A percentile compares a stretch with the other conserved stretches of the same genome.
These are phyloP conservation scores for Anneissia japonica DNA, from an alignment of 35 echinoderm and acorn worm species.

Conservation along the genomic window DNA sequence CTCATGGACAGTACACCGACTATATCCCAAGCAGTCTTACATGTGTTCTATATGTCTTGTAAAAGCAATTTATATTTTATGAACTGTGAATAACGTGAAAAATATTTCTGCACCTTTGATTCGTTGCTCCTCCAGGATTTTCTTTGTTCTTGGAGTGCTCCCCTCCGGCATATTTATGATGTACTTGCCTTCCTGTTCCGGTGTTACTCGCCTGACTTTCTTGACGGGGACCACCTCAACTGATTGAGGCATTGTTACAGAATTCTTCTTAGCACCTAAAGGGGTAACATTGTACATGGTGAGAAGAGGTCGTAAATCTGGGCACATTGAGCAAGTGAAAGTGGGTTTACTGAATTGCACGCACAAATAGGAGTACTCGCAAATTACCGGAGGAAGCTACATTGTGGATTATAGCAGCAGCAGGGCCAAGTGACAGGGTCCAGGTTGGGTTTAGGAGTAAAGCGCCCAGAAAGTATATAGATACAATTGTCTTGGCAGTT, in stretches of 20 bases:
- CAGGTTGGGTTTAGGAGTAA: too few species aligned
- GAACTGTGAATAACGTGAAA: too few species aligned
- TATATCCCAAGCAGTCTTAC: too few species aligned
- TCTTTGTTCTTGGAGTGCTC: constrained; percentile 57
- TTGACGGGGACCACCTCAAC: constrained; percentile 74
- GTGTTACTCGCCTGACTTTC: constrained; percentile 50
- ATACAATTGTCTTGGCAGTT: background rate
- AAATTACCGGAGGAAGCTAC: background rate
- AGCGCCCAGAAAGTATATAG: background rate
- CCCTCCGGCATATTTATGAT: constrained; percentile 79
- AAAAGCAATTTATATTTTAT: too few species aligned
- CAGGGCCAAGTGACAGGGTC: background rate
- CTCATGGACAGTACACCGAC: too few species aligned
- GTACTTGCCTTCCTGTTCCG: constrained; percentile 71
- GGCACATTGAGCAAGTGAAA: too few species aligned
- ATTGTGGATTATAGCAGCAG: constrained; percentile 12
- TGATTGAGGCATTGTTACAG: constrained; percentile 5
- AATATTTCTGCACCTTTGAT: background rate
- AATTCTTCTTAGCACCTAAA: constrained; percentile 26
- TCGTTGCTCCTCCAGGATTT: constrained; percentile 48
- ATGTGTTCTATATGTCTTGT: too few species aligned
- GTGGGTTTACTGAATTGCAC: too few species aligned
- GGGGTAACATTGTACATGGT: too few species aligned
- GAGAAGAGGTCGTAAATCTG: too few species aligned
- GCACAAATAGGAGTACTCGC: too few species aligned